These are phyloP conservation scores for Archocentrus centrarchus DNA, from an alignment of 2,113 vertebrate genomes.

Conservation along the genomic window DNA sequence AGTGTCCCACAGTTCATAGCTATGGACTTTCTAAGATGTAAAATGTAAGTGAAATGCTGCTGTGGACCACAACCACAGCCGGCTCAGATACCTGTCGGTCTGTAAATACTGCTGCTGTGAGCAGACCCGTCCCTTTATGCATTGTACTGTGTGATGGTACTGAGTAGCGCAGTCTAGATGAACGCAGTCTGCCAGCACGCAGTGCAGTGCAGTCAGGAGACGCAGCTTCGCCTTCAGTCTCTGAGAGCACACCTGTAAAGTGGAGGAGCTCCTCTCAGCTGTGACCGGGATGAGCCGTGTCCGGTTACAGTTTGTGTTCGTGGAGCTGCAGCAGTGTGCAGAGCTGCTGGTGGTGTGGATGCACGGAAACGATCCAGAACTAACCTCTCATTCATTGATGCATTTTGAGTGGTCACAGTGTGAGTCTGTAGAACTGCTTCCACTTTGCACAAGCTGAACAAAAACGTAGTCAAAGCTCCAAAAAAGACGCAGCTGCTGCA, in stretches of 20 bases:
- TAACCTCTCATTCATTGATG: neutral
- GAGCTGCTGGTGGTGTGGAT: constrained; percentile 32
- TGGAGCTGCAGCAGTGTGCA: neutral
- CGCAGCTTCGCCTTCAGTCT: neutral
- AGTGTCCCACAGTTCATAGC: neutral
- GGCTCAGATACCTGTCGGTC: neutral
- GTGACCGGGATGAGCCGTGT: neutral
- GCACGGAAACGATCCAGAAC: constrained; percentile 9
- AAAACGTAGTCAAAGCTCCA: constrained; percentile 46
- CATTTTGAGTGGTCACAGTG: constrained; percentile 16
- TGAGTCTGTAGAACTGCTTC: constrained; percentile 46
- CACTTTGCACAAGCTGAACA: constrained; percentile 55
- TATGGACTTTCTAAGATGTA: neutral
- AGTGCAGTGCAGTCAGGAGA: neutral
- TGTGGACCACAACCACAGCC: neutral
- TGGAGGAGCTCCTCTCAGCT: neutral
- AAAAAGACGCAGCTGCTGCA: constrained; percentile 44
- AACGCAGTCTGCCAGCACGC: too few relatives aligned
- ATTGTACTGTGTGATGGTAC: neutral
- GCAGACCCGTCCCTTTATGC: neutral
- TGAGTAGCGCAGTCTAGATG: neutral
- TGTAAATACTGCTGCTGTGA: neutral
- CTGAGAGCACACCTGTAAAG: neutral
- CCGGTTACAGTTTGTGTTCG: neutral
- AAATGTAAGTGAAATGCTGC: neutral